Evolutionary conservation across 2,113 vertebrate genomes (phyloP), one percentile per base, ranked within the genome.

Genomic region (Astur gentilis): DNA sequence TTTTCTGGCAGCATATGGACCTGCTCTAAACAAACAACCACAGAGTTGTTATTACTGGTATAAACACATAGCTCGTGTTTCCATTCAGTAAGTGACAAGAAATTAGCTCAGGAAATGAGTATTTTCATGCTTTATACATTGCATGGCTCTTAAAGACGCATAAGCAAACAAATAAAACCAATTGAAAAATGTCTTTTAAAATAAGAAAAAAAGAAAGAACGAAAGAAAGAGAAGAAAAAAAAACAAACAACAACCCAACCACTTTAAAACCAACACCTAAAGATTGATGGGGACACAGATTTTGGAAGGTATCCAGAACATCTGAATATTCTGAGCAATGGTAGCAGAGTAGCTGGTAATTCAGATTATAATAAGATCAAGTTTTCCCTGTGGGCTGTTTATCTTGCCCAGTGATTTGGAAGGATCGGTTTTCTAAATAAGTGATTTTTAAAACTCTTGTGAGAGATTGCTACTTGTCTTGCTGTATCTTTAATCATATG

Each of bases 331-430:
- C 72, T 86, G 61, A 93, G 26, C 36, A 76, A 52, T 0, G 1
- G 38, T 13, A 81, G 45, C 16, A 54, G 57, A 87, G 52, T 79
- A 87, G 58, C 49, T 81, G 31, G 65, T 87, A 70, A 13, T 70
- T 92, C 82, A 85, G 61, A 55, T 89, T 93, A 71, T 79, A 89
- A 66, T 58, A 92, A 96, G 44, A 94, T 91, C 94, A 89, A 77
- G 40, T 70, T 87, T 87, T 95, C 88, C 90, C 89, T 80, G 69
- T 94, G 87, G 83, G 83, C 81, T 92, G 62, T 95, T 98, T 95
- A 81, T 91, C 93, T 93, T 96, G 89, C 85, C 93, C 88, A 84
- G 79, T 86, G 83, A 95, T 97, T 97, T 95, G 76, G 67, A 97
- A 94, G 95, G 80, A 87, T 49, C 16, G 5, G 18, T 90, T 95